Evolutionary conservation across 2,888 invertebrate species (phyloP), one percentile per base, ranked within the genome.

Genomic region (Dorcus parallelipipedus): DNA sequence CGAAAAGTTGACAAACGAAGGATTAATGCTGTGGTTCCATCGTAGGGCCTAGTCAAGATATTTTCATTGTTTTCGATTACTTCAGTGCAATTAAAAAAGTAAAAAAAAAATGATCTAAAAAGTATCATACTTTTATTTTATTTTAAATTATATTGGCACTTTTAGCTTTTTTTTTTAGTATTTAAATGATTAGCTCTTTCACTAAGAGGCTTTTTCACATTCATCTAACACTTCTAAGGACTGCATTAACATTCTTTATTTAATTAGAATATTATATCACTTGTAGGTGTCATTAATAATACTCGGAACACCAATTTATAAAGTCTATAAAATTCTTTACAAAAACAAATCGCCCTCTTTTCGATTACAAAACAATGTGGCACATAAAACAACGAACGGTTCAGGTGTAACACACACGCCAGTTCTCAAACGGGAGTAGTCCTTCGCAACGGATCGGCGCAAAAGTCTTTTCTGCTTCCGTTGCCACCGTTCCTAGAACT

Each of bases 361-460:
- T 33, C 26, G 26, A 33, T 33, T 33, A 33, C 5, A 33, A 33
- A 33, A 33, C 26, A 33, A 33, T 33, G 26, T 4, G 26, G 26
- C 26, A 33, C 26, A 33, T 33, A 33, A 33, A 33, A 33, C 26
- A 33, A 33, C 42, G 6, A 42, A 42, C 17, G 14, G 42, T 42
- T 33, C 26, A 33, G 26, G 26, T 33, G n/a, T 26, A 9, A 49
- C 38, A 49, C 20, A 9, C n/a, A 14, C 52, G 45, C 26, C 26
- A 41, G 54, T 9, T 59, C 52, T 74, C 72, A 78, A 71, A 85
- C 85, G 42, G 85, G 85, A 47, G 85, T 85, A 62, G 85, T 85
- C 72, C 84, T 79, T 58, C 84, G 78, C 65, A 84, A 80, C 1
- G 82, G 80, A 66, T 85, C 84, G 43, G 67, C 69, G 33, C 71